Conservation (phyloP, 2,797 vertebrate genomes). For the Nannoperca australis region DNA sequence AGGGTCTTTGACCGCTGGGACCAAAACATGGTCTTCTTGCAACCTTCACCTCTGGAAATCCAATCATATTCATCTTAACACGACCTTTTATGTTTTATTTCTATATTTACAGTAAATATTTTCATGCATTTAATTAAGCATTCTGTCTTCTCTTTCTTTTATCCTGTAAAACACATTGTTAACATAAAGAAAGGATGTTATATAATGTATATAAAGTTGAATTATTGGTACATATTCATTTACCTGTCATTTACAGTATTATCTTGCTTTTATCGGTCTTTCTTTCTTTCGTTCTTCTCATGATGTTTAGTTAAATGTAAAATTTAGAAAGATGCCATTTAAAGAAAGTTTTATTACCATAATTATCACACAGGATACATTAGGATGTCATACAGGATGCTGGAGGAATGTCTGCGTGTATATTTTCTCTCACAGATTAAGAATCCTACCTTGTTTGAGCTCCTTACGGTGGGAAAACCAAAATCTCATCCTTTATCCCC, state of each 20-base stretch:
- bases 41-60: not conserved
- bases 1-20: not conserved
- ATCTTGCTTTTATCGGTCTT: not conserved
- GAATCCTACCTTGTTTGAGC: constrained; percentile 65
- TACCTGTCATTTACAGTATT: not conserved
- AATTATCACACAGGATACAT: not conserved
- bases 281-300: not conserved
- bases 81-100: not conserved
- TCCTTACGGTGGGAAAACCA: constrained; percentile 62
- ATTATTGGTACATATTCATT: not conserved
- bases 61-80: not conserved
- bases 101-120: not conserved
- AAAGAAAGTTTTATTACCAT: not conserved
- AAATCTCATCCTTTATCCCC: constrained; percentile 63
- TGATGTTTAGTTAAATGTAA: not conserved
- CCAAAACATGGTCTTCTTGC: not conserved
- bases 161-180: not conserved
- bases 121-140: not conserved
- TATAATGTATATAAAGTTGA: not conserved
- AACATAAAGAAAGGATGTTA: not conserved
- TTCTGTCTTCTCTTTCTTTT: not conserved
- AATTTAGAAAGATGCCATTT: not conserved
- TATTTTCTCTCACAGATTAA: not conserved
- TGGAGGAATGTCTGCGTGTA: not conserved
- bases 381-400: not conserved